phyloP scores from a whole-genome alignment of 1,140 invertebrate species.

The Drosophila azteca region DNA sequence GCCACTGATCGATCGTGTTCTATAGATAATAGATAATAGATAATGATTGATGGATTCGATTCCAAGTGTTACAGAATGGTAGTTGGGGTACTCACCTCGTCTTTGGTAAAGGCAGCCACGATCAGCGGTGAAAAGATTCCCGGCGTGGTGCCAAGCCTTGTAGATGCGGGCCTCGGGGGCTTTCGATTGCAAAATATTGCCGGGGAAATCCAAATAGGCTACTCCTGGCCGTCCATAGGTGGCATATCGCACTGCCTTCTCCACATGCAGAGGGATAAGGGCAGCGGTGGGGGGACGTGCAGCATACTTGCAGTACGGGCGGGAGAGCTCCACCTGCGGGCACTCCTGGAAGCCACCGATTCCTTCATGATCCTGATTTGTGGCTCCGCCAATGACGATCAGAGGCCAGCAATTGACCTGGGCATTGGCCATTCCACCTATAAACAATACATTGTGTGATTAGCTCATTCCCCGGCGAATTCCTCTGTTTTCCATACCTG shows the following conservation, averaged over 20 bases:
- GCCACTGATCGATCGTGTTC: constrained; percentile 91
- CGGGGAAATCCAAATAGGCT: constrained; percentile 95
- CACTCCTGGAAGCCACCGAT: constrained; percentile 98
- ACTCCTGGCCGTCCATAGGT: constrained; percentile 95
- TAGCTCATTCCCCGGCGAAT: background rate
- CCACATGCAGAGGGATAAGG: constrained; percentile 95
- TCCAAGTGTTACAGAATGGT: background rate
- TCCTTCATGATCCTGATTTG: constrained; percentile 95
- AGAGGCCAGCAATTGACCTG: constrained; percentile 98
- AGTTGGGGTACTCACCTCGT: constrained; percentile 84
- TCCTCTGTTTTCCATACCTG: constrained; percentile 83
- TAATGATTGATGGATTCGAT: background rate
- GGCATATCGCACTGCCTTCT: constrained; percentile 94
- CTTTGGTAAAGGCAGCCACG: constrained; percentile 87
- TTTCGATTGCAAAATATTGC: constrained; percentile 88
- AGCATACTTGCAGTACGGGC: constrained; percentile 95
- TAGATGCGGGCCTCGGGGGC: constrained; percentile 80
- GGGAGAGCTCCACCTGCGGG: constrained; percentile 93
- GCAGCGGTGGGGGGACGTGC: constrained; percentile 92
- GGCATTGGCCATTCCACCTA: constrained; percentile 96
- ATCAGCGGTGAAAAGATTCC: constrained; percentile 90
- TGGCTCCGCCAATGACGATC: constrained; percentile 95
- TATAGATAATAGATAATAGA: too few species aligned
- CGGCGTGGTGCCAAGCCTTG: constrained; percentile 86
- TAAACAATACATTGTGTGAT: constrained; percentile 5